Conservation (phyloP, 2,888 invertebrate genomes). For the Cheilosia pagana region DNA sequence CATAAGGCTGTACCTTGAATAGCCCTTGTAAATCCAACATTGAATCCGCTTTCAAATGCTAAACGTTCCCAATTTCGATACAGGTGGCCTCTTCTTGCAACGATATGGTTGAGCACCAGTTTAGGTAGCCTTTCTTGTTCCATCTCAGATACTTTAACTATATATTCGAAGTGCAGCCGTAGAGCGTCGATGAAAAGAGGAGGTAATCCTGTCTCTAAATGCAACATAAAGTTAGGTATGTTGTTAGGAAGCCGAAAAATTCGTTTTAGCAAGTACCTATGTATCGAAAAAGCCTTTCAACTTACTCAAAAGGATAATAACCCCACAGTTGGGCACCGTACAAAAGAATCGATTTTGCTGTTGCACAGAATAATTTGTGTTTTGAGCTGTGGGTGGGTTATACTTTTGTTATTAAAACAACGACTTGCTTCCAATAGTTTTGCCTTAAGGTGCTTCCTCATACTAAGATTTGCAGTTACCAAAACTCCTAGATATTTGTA, state of each 20-base stretch:
- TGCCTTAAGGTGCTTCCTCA: no score
- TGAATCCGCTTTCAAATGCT: background rate
- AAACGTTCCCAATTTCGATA: background rate
- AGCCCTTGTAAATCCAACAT: background rate
- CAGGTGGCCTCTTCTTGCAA: background rate
- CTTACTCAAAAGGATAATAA: no score
- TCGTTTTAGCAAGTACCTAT: constrained; percentile 30
- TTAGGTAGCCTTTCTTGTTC: background rate
- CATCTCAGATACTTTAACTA: background rate
- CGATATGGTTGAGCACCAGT: background rate
- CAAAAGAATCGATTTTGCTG: no score
- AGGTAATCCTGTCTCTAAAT: background rate
- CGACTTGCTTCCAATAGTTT: no score
- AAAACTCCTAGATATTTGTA: no score
- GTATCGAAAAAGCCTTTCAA: constrained; percentile 11
- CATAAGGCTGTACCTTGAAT: background rate
- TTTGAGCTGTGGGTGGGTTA: no score
- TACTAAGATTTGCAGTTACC: no score
- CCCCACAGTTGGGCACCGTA: no score
- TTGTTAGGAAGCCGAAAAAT: background rate
- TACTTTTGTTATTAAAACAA: no score
- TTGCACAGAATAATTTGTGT: no score
- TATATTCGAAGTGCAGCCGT: background rate
- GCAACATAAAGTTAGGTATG: background rate
- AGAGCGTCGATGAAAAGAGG: background rate